Conservation (phyloP, 2,797 vertebrate genomes). For the Periophthalmus magnuspinnatus region DNA sequence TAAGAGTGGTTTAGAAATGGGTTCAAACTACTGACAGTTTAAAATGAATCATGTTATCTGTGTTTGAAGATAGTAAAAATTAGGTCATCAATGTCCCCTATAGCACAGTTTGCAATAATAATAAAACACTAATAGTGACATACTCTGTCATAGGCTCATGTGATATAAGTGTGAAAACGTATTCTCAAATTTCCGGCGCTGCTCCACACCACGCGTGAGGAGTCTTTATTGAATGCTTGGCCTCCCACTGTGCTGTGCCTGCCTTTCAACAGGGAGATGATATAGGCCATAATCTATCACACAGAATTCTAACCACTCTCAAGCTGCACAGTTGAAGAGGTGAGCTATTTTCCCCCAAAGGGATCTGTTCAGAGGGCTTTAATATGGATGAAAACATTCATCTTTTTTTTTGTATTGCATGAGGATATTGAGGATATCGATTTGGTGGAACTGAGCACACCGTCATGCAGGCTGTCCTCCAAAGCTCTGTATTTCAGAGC, state of each 20-base stretch:
- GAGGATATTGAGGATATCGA: constrained; percentile 59
- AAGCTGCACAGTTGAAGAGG: constrained; percentile 61
- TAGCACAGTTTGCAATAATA: not conserved
- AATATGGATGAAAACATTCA: constrained; percentile 72
- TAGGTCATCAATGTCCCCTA: no score
- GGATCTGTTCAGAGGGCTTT: constrained; percentile 56
- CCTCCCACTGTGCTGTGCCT: constrained; percentile 40
- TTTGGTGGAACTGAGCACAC: constrained; percentile 43
- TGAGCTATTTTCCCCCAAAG: constrained; percentile 64
- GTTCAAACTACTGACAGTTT: no score
- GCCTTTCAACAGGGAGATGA: constrained; percentile 67
- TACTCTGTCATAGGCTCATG: constrained; percentile 30
- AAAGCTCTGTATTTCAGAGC: constrained; percentile 28
- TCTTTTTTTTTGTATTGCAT: constrained; percentile 55
- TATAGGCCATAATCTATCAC: constrained; percentile 70
- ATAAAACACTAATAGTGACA: constrained; percentile 50
- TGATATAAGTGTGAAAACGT: constrained; percentile 53
- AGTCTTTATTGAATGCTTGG: constrained; percentile 52
- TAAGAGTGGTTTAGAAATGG: no score
- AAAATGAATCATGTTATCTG: not conserved
- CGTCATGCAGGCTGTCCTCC: constrained; percentile 49
- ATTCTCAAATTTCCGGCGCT: constrained; percentile 45
- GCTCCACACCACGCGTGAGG: constrained; percentile 31
- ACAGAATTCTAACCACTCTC: constrained; percentile 65
- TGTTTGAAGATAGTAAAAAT: not conserved